Base-by-base conservation (phyloP, 2,888 invertebrate species). In the Nymphalis polychloros region DNA sequence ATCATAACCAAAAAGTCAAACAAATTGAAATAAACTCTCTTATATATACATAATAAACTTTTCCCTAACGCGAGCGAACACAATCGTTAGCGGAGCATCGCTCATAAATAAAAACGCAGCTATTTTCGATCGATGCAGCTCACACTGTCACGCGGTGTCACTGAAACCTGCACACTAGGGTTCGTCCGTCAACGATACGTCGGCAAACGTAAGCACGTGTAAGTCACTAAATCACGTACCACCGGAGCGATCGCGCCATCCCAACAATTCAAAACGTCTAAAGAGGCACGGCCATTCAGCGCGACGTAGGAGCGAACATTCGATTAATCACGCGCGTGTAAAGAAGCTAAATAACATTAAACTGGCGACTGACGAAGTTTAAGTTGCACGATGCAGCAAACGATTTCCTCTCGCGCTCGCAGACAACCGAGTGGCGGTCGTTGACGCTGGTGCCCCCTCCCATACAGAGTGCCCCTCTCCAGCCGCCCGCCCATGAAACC, bases 351-450 rank as follows among this genome's bases (percentile, higher is more conserved):
- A 50, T 64, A 55, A 64, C 65, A 69, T 27, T 35, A 67, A 64
- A 52, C 53, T 17, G 52, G n/a, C 50, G 52, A 52, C 17, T 60
- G 50, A 52, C 64, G 31, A 67, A 63, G 69, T 70, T 69, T 31
- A 66, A 67, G 64, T 63, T 64, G 71, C 70, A 72, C 81, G 83
- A 46, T 72, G 80, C 82, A 80, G 80, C 82, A 80, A 77, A 83
- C 88, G 83, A 84, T 84, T 82, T 85, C 82, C 85, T 81, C 85
- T 79, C 83, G 80, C 90, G 89, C 79, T 82, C 78, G 85, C 88
- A 85, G 88, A 86, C 87, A 80, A 82, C 77, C 83, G 86, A 91
- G 74, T 88, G 91, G 81, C 92, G 92, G 92, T 92, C 92, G 90
- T 92, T 92, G 92, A 92, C 92, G 90, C 88, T 87, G 89, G 74